phyloP scores from a whole-genome alignment of 2,797 vertebrate genomes.

The Siniperca scherzeri region DNA sequence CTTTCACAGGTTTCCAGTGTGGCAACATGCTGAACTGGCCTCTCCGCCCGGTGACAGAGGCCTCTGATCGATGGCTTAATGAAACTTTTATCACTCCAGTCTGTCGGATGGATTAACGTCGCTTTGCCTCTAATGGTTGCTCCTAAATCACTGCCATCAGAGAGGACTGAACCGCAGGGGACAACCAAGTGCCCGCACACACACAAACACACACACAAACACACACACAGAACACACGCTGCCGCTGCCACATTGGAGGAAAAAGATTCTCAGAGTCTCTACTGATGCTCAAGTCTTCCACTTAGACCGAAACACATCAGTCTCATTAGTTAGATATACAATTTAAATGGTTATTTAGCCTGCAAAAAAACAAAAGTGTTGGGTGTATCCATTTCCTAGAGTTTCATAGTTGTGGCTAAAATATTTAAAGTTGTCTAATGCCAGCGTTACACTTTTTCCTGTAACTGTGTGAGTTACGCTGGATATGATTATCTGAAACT shows the following conservation, averaged over 20 bases:
- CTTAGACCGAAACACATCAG: neutral
- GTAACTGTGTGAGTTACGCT: neutral
- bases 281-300: neutral
- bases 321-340: neutral
- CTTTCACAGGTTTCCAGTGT: conserved; percentile 17
- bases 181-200: neutral
- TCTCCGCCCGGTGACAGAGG: conserved; percentile 15
- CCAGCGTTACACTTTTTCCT: neutral
- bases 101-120: conserved; percentile 68
- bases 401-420: neutral
- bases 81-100: conserved; percentile 73
- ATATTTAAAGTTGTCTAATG: neutral
- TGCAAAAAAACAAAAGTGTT: neutral
- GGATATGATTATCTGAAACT: neutral
- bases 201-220: conserved; percentile 31
- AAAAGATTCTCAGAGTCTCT: neutral
- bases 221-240: neutral
- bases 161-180: conserved; percentile 37
- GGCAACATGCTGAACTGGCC: neutral
- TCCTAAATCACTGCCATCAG: conserved; percentile 68
- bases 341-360: neutral
- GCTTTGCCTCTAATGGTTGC: conserved; percentile 69
- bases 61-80: conserved; percentile 71
- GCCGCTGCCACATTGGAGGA: neutral
- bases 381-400: neutral